Percentiles rank a stretch among this genome's conserved stretches.
phyloP scores from a whole-genome alignment of 2,797 vertebrate genomes.

The Echeneis naucrates region DNA sequence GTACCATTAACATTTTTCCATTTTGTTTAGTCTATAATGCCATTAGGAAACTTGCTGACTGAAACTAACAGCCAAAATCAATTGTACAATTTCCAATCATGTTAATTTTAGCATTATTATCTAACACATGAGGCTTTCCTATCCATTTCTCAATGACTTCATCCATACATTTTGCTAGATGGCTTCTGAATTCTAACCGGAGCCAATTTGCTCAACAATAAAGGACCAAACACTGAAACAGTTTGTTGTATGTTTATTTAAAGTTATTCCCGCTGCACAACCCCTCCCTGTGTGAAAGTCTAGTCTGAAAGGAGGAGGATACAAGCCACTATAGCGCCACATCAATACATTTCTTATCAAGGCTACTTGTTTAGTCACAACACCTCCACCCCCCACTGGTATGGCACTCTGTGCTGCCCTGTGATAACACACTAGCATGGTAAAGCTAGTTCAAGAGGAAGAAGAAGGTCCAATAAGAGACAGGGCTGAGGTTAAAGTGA shows the following conservation, averaged over 20 bases:
- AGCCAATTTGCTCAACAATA: neutral
- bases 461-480: slow-evolving; percentile 58
- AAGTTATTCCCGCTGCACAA: slow-evolving; percentile 70
- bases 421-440: slow-evolving; percentile 66
- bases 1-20: neutral
- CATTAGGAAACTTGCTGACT: no score
- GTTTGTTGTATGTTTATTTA: slow-evolving; percentile 77
- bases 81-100: neutral
- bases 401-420: slow-evolving; percentile 64
- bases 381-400: slow-evolving; percentile 52
- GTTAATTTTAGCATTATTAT: no score
- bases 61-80: no score
- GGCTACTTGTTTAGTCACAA: slow-evolving; percentile 72
- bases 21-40: neutral
- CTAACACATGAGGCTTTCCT: no score
- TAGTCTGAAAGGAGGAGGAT: slow-evolving; percentile 94
- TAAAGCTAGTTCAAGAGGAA: slow-evolving; percentile 42
- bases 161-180: no score
- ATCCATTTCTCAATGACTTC: neutral
- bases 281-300: slow-evolving; percentile 77
- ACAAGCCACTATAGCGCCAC: slow-evolving; percentile 90
- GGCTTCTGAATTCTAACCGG: neutral
- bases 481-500: slow-evolving; percentile 30
- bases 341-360: slow-evolving; percentile 86
- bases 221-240: slow-evolving; percentile 41